Evolutionary conservation across 2,797 vertebrate species (phyloP).

Genomic region (Chelonia mydas): DNA sequence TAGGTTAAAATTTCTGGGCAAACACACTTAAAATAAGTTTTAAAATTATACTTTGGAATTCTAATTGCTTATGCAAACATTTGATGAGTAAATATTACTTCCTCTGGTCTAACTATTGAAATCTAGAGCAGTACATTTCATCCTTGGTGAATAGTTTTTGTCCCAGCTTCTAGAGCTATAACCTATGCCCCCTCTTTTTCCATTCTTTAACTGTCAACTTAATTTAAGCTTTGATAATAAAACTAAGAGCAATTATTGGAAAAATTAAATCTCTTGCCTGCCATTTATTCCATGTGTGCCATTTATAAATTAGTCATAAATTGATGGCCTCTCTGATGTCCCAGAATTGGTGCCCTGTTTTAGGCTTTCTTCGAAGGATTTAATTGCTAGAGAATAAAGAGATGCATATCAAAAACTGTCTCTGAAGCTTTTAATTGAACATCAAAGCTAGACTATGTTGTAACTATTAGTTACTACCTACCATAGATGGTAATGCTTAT

Average conservation of each 20-base stretch:
- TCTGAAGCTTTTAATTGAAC: background rate
- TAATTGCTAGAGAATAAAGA: background rate
- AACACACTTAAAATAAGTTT: background rate
- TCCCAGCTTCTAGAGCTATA: background rate
- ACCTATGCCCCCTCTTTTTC: background rate
- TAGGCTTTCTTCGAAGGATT: background rate
- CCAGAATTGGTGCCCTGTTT: background rate
- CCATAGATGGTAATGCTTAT: background rate
- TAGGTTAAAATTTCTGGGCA: background rate
- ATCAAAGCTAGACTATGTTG: background rate
- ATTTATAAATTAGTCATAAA: background rate
- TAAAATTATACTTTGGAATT: background rate
- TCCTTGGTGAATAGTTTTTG: background rate
- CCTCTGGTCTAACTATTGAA: background rate
- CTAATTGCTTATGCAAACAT: background rate
- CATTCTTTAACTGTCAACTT: background rate
- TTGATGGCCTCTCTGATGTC: background rate
- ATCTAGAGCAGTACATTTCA: background rate
- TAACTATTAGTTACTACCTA: background rate
- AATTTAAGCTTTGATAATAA: background rate
- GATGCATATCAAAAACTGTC: background rate
- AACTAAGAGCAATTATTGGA: background rate
- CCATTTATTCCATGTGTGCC: background rate
- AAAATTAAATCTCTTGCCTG: background rate
- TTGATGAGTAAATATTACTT: background rate